Base-by-base conservation (phyloP, 1,140 invertebrate species). In the Zaprionus vittiger region DNA sequence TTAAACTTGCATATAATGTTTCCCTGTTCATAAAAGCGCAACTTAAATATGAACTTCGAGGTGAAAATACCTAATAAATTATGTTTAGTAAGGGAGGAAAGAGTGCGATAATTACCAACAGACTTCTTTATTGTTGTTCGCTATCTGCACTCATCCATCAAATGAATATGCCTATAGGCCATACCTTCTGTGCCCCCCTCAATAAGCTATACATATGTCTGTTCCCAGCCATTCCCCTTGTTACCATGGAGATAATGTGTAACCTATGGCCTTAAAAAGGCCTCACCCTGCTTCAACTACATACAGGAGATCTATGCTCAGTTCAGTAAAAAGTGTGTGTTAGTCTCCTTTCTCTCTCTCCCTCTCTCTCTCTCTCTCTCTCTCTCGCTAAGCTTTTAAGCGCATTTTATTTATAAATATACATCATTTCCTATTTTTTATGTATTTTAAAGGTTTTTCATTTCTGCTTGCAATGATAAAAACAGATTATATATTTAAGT, bases 381-480 rank as follows among this genome's bases (percentile, higher is more conserved):
- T 11, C 65, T 71, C 61, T 59, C 78, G 69, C 72, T 81, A 89
- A 90, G 85, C 84, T 90, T 38, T 89, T 84, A 87, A 89, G 85
- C 79, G 49, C 66, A 52, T 76, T 90, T 89, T 90, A 84, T 84
- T 84, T 47, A 47, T 47, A 80, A 80, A 83, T 83, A 77, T 78
- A 62, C 65, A 74, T 72, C 47, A 62, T 67, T 63, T 55, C 12
- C 17, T n/a, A 9, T 52, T 56, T 44, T 72, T 56, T 67, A 26
- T 63, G 20, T 20, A 31, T 59, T 57, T 60, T 44, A 6, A 17
- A 14, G 24, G 5, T 64, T 64, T 52, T 76, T 20, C 9, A 4
- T 4, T 49, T 17, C 17, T 49, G 4, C 37, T 34, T 49, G 26
- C 70, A 78, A 65, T 83, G 70, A 72, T 67, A 72, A 73, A 73